Evolutionary conservation across 2,888 invertebrate genomes (phyloP).

Genomic region (Diadromus collaris): DNA sequence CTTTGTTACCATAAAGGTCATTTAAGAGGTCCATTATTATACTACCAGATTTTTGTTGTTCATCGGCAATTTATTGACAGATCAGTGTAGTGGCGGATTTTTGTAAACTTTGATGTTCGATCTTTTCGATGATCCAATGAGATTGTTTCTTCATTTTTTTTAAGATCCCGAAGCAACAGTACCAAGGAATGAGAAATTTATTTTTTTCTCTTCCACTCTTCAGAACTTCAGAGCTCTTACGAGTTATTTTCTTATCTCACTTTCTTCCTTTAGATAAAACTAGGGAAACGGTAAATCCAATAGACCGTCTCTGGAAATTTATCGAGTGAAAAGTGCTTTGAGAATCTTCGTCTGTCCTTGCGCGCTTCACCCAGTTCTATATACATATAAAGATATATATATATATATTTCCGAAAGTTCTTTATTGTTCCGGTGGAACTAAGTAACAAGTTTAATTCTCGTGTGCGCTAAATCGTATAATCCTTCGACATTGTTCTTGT

Average conservation of each 20-base stretch:
- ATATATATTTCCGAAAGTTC: constrained; percentile 38
- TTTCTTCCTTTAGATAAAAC: constrained; percentile 33
- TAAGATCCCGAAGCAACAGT: background rate
- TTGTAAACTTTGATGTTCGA: background rate
- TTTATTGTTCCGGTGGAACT: constrained; percentile 44
- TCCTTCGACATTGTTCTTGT: constrained; percentile 23
- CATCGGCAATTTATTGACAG: background rate
- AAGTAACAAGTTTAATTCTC: constrained; percentile 47
- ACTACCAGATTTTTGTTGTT: background rate
- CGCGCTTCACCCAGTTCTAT: constrained; percentile 17
- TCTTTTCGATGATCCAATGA: background rate
- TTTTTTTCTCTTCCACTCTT: constrained; percentile 8
- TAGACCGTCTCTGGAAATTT: constrained; percentile 52
- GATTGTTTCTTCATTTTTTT: constrained; percentile 1
- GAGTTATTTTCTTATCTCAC: constrained; percentile 32
- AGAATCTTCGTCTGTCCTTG: constrained; percentile 31
- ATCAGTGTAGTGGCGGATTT: background rate
- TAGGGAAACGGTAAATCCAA: constrained; percentile 47
- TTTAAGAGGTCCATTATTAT: background rate
- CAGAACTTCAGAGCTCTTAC: constrained; percentile 7
- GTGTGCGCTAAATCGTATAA: constrained; percentile 44
- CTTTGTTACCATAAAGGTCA: background rate
- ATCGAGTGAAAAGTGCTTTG: constrained; percentile 50
- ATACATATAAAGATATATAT: constrained; percentile 18
- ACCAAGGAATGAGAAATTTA: constrained; percentile 16